Evolutionary conservation across 2,888 invertebrate genomes (phyloP).

Genomic region (Caenorhabditis sulstoni): DNA sequence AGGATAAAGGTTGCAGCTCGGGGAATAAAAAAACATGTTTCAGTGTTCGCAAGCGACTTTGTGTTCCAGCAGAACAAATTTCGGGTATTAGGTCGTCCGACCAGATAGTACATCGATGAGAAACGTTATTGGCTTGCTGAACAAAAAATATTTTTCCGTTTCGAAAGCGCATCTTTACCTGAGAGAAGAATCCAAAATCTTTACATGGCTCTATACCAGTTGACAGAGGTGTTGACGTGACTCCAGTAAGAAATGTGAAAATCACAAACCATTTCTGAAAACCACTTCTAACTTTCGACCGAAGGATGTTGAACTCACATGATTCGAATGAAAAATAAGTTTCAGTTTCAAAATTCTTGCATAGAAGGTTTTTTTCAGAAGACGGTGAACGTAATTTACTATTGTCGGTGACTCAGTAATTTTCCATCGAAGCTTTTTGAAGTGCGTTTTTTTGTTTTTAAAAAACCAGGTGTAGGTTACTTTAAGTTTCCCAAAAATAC

Average conservation of each 20-base stretch:
- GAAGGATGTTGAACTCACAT: too few relatives aligned
- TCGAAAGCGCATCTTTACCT: slow-evolving; percentile 22
- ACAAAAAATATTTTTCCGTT: slow-evolving; percentile 1
- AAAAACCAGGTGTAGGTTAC: too few relatives aligned
- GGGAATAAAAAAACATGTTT: slow-evolving; percentile 63
- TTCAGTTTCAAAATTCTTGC: too few relatives aligned
- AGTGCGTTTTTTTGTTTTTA: too few relatives aligned
- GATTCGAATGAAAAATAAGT: too few relatives aligned
- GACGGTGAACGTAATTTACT: too few relatives aligned
- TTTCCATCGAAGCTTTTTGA: too few relatives aligned
- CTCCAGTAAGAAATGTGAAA: not conserved
- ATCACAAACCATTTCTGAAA: slow-evolving; percentile 3
- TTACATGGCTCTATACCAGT: slow-evolving; percentile 24
- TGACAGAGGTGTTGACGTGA: not conserved
- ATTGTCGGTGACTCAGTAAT: too few relatives aligned
- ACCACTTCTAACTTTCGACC: too few relatives aligned
- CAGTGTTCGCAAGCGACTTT: slow-evolving; percentile 49
- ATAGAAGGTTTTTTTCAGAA: too few relatives aligned
- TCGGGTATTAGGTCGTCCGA: slow-evolving; percentile 50
- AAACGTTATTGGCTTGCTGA: slow-evolving; percentile 19
- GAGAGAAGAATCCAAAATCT: slow-evolving; percentile 27
- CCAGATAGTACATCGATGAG: slow-evolving; percentile 50
- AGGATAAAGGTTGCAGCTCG: slow-evolving; percentile 63
- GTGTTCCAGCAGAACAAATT: slow-evolving; percentile 59
- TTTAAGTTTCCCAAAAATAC: too few relatives aligned